Evolutionary conservation across 2,113 vertebrate genomes (phyloP).

Genomic region (Microtus montanus): DNA sequence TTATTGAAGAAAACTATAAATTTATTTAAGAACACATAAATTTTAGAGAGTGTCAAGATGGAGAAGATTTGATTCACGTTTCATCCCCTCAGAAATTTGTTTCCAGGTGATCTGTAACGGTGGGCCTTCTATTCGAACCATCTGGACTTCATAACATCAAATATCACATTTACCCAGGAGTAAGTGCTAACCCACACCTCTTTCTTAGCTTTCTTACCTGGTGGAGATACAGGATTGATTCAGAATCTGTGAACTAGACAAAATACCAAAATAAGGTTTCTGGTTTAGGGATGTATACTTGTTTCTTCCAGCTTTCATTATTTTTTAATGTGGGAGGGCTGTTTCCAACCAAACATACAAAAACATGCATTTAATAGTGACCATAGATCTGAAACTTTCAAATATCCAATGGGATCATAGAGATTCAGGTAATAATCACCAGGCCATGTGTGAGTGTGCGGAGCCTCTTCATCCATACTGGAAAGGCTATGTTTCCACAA

Average conservation of each 20-base stretch:
- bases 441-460: not conserved
- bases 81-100: not conserved
- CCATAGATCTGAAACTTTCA: not conserved
- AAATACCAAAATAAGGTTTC: not conserved
- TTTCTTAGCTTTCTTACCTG: not conserved
- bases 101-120: not conserved
- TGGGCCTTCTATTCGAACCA: not conserved
- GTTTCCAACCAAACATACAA: not conserved
- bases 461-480: not conserved
- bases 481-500: not conserved
- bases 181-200: not conserved
- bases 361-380: conserved; percentile 6
- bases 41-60: not conserved
- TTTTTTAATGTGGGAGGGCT: not conserved
- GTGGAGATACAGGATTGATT: not conserved
- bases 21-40: not conserved
- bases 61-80: not conserved
- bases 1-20: not conserved
- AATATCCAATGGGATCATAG: not conserved
- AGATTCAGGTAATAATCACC: not conserved
- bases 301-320: not conserved
- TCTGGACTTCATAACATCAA: not conserved
- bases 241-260: not conserved
- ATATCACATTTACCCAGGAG: not conserved
- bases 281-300: not conserved